These are phyloP conservation scores for Eulemur coronatus DNA, from an alignment of 2,797 vertebrate genomes.

Conservation along the genomic window DNA sequence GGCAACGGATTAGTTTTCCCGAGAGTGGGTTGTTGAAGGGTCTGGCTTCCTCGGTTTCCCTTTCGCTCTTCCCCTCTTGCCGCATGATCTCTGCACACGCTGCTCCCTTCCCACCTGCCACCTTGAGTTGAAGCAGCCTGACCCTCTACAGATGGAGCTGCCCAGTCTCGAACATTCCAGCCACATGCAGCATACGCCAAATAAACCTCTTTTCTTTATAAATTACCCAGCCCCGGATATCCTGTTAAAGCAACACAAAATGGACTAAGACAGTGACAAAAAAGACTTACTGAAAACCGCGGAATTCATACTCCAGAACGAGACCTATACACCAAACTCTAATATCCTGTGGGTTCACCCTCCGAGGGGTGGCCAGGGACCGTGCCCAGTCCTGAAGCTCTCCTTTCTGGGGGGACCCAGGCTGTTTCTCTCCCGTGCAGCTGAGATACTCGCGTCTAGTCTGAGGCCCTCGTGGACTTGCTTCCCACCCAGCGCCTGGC, in stretches of 20 bases:
- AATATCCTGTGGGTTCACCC: too few relatives aligned
- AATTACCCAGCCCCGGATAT: neutral
- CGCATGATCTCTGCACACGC: neutral
- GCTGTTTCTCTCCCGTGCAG: neutral
- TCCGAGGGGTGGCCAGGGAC: neutral
- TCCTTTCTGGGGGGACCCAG: too few relatives aligned
- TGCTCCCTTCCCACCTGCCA: neutral
- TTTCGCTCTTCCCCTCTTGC: neutral
- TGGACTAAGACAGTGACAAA: neutral
- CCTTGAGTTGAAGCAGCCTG: neutral
- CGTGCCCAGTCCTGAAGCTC: accelerated
- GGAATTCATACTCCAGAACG: neutral
- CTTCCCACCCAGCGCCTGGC: neutral
- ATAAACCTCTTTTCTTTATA: neutral
- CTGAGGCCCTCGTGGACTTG: neutral
- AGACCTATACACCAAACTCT: neutral
- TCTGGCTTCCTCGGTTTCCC: neutral
- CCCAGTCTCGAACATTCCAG: neutral
- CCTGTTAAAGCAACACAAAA: neutral
- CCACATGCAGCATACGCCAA: neutral
- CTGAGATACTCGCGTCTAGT: neutral
- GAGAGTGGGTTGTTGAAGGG: neutral
- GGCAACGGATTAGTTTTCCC: neutral
- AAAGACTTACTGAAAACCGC: neutral
- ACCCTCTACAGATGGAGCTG: neutral